Evolutionary conservation across 2,797 vertebrate species (phyloP).

Genomic region (Chelmon rostratus): DNA sequence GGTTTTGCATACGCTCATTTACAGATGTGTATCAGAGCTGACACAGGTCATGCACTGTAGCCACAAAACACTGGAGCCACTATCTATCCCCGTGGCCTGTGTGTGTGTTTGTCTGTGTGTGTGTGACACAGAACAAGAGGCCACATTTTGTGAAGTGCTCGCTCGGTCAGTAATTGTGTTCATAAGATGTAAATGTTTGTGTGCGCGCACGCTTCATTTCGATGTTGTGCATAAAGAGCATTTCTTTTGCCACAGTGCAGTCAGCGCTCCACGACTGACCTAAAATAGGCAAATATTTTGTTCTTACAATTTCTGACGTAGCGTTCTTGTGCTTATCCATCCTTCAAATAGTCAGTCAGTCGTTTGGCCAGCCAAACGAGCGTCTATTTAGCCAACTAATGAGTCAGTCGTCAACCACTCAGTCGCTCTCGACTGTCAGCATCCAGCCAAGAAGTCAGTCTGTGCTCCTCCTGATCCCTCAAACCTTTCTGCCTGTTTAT

Average conservation of each 20-base stretch:
- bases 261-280: slow-evolving; percentile 6
- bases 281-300: slow-evolving; percentile 41
- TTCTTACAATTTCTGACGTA: slow-evolving; percentile 14
- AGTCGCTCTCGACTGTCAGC: slow-evolving; percentile 40
- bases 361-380: slow-evolving; percentile 14
- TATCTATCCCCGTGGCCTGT: slow-evolving; percentile 9
- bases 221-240: not conserved
- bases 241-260: slow-evolving; percentile 2
- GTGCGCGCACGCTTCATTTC: not conserved
- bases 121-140: not conserved
- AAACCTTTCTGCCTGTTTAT: slow-evolving; percentile 13
- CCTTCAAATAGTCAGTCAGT: slow-evolving; percentile 18
- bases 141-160: not conserved
- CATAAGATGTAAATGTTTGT: slow-evolving; percentile 4
- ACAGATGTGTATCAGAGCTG: slow-evolving; percentile 60
- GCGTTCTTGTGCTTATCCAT: slow-evolving; percentile 12
- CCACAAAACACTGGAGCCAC: slow-evolving; percentile 31
- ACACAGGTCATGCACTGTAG: slow-evolving; percentile 37
- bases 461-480: slow-evolving; percentile 20
- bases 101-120: not conserved
- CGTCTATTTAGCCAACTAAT: slow-evolving; percentile 35
- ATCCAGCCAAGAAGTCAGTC: slow-evolving; percentile 40
- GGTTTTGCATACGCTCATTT: slow-evolving; percentile 75
- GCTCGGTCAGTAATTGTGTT: not conserved
- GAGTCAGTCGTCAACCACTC: slow-evolving; percentile 39